These are phyloP conservation scores for Monodelphis domestica DNA, from an alignment of 2,797 vertebrate genomes.

Conservation along the genomic window DNA sequence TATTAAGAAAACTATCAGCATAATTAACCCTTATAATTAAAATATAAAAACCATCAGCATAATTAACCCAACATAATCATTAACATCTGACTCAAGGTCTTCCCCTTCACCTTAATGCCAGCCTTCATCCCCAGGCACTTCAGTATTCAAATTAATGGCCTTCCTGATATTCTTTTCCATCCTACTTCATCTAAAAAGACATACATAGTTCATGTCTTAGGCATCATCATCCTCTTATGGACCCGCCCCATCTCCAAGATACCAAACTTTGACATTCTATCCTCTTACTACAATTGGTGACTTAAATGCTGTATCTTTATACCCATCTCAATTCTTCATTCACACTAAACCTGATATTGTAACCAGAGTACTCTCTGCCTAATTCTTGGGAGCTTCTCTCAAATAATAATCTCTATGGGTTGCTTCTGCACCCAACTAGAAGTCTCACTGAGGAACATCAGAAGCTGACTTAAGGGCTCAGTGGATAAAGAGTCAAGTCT, in stretches of 20 bases:
- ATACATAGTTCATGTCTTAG: neutral
- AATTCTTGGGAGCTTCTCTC: neutral
- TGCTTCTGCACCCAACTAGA: neutral
- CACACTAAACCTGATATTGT: neutral
- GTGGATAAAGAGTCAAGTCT: too few species aligned
- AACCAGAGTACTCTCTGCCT: neutral
- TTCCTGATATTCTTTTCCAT: neutral
- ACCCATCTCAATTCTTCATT: neutral
- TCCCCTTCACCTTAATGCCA: neutral
- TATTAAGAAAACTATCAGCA: too few species aligned
- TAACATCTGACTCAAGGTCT: neutral
- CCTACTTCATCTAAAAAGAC: neutral
- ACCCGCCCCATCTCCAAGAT: neutral
- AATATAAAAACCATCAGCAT: too few species aligned
- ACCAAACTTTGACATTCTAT: neutral
- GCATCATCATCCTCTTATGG: neutral
- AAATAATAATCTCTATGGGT: neutral
- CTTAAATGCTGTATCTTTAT: neutral
- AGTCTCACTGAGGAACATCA: neutral
- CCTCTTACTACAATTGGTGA: neutral
- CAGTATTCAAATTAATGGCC: neutral
- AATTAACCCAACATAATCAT: too few species aligned
- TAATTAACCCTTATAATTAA: too few species aligned
- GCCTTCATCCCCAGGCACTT: neutral
- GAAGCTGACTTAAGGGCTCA: neutral